Conservation (phyloP, 2,797 vertebrate genomes). For the Adrianichthys oophorus region DNA sequence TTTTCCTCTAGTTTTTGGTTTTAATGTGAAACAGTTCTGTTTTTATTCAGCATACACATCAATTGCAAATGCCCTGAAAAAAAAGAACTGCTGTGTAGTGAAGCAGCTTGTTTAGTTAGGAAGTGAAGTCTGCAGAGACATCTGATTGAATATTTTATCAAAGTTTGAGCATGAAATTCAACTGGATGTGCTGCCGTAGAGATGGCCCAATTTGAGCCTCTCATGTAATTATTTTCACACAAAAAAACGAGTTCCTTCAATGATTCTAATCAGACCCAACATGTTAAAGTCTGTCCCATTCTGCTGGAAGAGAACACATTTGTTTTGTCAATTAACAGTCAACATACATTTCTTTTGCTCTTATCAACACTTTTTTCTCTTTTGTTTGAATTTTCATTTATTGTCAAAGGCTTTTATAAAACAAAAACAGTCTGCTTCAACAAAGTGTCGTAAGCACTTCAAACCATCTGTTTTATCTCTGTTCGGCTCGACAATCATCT, state of each 20-base stretch:
- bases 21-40: no score
- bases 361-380: not conserved
- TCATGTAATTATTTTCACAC: constrained; percentile 8
- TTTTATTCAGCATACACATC: no score
- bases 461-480: constrained; percentile 48
- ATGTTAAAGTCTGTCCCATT: not conserved
- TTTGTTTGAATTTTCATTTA: constrained; percentile 3
- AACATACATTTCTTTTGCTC: no score
- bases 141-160: constrained; percentile 67
- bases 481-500: constrained; percentile 27
- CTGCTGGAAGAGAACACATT: not conserved
- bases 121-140: constrained; percentile 49
- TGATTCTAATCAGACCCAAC: not conserved
- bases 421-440: constrained; percentile 26
- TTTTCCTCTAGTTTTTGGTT: no score
- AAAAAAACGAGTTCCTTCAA: no score
- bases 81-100: constrained; percentile 29
- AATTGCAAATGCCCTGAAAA: not conserved
- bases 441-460: constrained; percentile 5
- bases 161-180: constrained; percentile 46
- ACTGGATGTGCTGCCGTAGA: constrained; percentile 45
- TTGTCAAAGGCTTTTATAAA: constrained; percentile 29
- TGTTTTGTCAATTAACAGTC: no score
- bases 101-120: constrained; percentile 53
- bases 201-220: constrained; percentile 17